A percentile compares a stretch with the other conserved stretches of the same genome.
Evolutionary conservation across 1,140 invertebrate species (phyloP).

Genomic region (Bombus breviceps): DNA sequence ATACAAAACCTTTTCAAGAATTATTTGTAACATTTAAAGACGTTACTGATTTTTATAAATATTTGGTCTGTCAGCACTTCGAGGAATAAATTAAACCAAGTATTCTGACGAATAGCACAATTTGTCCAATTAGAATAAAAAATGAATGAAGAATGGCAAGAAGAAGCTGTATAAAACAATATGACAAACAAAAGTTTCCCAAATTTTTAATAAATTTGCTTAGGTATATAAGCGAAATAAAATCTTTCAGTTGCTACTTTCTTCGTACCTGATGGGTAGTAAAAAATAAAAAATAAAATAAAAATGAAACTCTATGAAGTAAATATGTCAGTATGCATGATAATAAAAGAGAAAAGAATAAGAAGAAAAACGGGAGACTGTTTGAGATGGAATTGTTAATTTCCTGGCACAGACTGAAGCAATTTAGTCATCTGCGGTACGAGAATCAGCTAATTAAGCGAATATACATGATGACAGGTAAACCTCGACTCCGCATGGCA

Average conservation of each 20-base stretch:
- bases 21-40: too few species aligned
- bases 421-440: constrained; percentile 33
- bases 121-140: neutral
- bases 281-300: neutral
- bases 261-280: neutral
- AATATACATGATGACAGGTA: constrained; percentile 33
- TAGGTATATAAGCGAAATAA: neutral
- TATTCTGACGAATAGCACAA: too few species aligned
- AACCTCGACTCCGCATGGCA: constrained; percentile 26
- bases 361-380: too few species aligned
- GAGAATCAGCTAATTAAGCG: constrained; percentile 37
- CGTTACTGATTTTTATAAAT: too few species aligned
- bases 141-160: neutral
- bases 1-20: too few species aligned
- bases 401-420: neutral
- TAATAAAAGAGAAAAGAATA: neutral
- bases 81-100: too few species aligned
- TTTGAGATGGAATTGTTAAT: constrained; percentile 11
- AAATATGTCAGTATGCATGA: neutral
- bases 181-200: neutral
- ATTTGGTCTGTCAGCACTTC: too few species aligned
- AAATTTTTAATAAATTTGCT: neutral
- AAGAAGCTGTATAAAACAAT: neutral
- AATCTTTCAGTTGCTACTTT: too few species aligned
- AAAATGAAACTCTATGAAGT: neutral